Conservation (phyloP, 2,113 vertebrate genomes). For the Gallinago paraguaiae region DNA sequence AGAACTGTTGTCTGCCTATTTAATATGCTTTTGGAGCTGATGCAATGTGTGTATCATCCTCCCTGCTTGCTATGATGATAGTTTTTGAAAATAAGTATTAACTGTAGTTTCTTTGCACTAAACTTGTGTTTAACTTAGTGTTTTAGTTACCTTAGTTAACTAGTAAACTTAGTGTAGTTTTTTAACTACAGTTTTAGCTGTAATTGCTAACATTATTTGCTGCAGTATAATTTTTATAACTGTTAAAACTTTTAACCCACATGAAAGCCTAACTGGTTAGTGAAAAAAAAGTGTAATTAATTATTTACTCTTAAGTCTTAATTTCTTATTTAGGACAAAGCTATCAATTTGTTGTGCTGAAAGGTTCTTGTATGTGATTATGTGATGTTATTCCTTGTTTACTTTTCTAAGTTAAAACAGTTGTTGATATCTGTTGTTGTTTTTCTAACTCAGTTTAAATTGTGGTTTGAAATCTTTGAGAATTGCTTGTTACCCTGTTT, state of each 20-base stretch:
- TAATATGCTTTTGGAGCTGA: neutral
- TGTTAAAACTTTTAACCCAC: neutral
- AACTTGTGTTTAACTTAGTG: neutral
- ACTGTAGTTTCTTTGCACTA: neutral
- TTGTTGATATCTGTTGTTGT: neutral
- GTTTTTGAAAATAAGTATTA: neutral
- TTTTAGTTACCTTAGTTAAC: no score
- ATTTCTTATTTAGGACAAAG: neutral
- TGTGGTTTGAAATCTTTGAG: neutral
- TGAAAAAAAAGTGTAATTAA: neutral
- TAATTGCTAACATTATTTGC: accelerated
- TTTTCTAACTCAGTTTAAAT: neutral
- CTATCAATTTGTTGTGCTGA: neutral
- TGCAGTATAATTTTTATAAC: neutral
- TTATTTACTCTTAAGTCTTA: neutral
- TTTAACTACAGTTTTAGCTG: neutral
- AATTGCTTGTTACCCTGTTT: neutral
- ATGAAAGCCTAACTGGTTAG: neutral
- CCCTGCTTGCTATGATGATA: neutral
- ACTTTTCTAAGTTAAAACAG: neutral
- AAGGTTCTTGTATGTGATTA: neutral
- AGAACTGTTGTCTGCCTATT: neutral
- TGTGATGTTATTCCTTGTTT: neutral
- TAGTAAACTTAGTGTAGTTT: neutral
- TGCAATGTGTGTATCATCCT: accelerated